Percentiles rank a stretch among this genome's conserved stretches.
Conservation (phyloP, 2,113 vertebrate genomes). For the Chloebia gouldiae region DNA sequence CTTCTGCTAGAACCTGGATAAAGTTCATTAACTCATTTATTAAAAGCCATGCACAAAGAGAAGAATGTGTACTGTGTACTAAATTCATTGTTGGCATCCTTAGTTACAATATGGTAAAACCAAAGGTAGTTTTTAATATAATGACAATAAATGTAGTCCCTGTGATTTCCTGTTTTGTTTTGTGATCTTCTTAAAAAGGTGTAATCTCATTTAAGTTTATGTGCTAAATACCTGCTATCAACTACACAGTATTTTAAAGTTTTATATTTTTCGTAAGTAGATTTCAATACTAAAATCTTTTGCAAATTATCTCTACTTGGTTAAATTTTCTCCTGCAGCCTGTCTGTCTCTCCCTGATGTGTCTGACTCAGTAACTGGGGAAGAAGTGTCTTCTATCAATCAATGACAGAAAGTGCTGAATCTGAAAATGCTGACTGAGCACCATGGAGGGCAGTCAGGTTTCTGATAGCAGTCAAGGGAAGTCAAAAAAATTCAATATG, state of each 20-base stretch:
- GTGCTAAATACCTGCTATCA: background rate
- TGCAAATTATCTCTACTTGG: background rate
- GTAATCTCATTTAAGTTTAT: background rate
- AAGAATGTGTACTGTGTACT: background rate
- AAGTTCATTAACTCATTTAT: background rate
- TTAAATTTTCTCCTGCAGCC: conserved; percentile 42
- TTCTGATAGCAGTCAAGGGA: background rate
- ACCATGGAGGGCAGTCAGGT: background rate
- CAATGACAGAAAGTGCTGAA: conserved; percentile 71
- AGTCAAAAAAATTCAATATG: background rate
- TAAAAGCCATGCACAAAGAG: background rate
- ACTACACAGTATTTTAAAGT: background rate
- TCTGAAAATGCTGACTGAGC: conserved; percentile 61
- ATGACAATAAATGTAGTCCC: background rate
- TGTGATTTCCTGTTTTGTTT: background rate
- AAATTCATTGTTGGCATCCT: background rate
- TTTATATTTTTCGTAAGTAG: background rate
- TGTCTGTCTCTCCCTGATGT: conserved; percentile 57
- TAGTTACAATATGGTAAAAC: background rate
- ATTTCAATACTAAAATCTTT: conserved; percentile 21
- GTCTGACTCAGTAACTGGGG: conserved; percentile 54
- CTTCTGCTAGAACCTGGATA: background rate
- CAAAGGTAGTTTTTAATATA: background rate
- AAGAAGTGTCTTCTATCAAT: conserved; percentile 75
- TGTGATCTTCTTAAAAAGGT: background rate